Conservation (phyloP, 2,797 vertebrate genomes). For the Masticophis lateralis region DNA sequence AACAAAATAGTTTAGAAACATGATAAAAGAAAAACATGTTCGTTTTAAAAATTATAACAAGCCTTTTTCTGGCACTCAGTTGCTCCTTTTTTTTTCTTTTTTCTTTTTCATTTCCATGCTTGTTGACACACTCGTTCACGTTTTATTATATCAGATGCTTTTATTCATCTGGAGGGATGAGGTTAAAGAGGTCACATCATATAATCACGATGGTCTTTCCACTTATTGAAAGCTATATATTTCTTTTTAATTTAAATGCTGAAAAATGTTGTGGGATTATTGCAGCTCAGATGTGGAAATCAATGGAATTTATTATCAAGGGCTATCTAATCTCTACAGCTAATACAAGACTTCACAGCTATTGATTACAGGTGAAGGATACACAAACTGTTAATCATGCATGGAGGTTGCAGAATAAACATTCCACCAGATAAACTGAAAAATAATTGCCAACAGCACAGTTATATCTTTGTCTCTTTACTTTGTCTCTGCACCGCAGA, state of each 20-base stretch:
- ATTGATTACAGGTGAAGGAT: slow-evolving; percentile 80
- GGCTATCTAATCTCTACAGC: slow-evolving; percentile 77
- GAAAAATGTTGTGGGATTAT: slow-evolving; percentile 65
- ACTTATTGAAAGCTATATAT: slow-evolving; percentile 60
- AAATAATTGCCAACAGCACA: slow-evolving; percentile 63
- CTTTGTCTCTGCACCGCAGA: slow-evolving; percentile 33
- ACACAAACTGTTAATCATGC: slow-evolving; percentile 76
- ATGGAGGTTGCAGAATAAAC: slow-evolving; percentile 68
- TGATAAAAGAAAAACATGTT: slow-evolving; percentile 51
- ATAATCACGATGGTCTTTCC: slow-evolving; percentile 65
- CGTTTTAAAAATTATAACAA: slow-evolving; percentile 44
- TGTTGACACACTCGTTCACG: slow-evolving; percentile 64
- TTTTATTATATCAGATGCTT: slow-evolving; percentile 53
- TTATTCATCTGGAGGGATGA: slow-evolving; percentile 60
- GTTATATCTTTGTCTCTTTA: slow-evolving; percentile 59
- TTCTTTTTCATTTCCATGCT: slow-evolving; percentile 54
- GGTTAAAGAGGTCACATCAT: slow-evolving; percentile 62
- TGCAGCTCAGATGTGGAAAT: slow-evolving; percentile 69
- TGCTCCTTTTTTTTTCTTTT: slow-evolving; percentile 53
- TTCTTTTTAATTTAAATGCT: slow-evolving; percentile 75
- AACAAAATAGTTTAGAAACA: slow-evolving; percentile 53
- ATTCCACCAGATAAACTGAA: slow-evolving; percentile 61
- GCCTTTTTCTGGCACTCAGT: slow-evolving; percentile 49
- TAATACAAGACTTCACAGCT: slow-evolving; percentile 74
- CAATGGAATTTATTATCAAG: slow-evolving; percentile 80